phyloP scores from a whole-genome alignment of 2,797 vertebrate genomes.

The Liparis tanakae region DNA sequence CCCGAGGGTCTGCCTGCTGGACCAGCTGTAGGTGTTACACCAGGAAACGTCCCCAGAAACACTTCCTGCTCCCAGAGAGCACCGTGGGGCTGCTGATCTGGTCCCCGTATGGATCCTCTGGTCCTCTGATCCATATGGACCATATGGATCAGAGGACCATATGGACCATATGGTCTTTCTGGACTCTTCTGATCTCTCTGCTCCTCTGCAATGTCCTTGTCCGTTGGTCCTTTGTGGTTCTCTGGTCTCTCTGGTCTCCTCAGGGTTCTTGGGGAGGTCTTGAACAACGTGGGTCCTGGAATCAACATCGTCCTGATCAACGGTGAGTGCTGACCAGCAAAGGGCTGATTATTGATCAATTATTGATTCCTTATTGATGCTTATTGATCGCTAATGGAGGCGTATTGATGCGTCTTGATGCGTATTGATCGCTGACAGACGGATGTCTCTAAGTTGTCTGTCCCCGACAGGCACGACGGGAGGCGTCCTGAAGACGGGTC shows the following conservation, averaged over 20 bases:
- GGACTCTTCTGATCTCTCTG: neutral
- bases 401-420: too few species aligned
- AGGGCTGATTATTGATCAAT: too few species aligned
- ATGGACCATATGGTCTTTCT: neutral
- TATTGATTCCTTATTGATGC: too few species aligned
- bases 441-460: neutral
- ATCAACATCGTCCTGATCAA: constrained; percentile 88
- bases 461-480: constrained; percentile 85
- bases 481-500: constrained; percentile 75
- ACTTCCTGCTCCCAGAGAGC: neutral
- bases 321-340: constrained; percentile 73
- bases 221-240: too few species aligned
- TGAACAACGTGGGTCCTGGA: constrained; percentile 86
- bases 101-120: too few species aligned
- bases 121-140: neutral
- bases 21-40: constrained; percentile 82
- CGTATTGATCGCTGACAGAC: neutral
- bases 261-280: constrained; percentile 87
- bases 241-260: neutral
- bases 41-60: neutral
- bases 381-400: too few species aligned
- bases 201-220: too few species aligned
- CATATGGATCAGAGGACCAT: neutral
- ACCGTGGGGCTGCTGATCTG: neutral
- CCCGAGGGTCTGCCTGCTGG: constrained; percentile 90